Evolutionary conservation across 2,797 vertebrate species (phyloP), one percentile per base, ranked within the genome.

Genomic region (Parauchenoglanis ngamensis): DNA sequence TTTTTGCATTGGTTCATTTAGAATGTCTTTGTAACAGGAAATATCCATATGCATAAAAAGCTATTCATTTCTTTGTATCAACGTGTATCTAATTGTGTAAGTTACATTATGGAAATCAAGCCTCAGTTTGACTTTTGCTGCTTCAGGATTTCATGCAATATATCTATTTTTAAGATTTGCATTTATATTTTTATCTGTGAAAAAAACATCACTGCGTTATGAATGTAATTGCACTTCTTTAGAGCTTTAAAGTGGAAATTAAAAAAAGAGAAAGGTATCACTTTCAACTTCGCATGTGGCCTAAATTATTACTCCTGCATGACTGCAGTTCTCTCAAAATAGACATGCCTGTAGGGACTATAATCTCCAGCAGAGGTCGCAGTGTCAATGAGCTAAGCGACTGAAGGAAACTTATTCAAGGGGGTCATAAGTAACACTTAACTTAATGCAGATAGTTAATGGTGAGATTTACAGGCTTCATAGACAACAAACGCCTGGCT

Each of bases 31-130:
- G 93, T 95, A 94, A 92, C 79, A 81, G 93, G 88, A 92, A 86
- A 90, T 93, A 92, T 65, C 89, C 92, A 93, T 93, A 91, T 94
- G 93, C 94, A 94, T 95, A 95, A 95, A 95, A 88, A 76, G 76
- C 88, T 92, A 85, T 91, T 92, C 77, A 81, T 88, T 67, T 79
- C 52, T 87, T 88, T 79, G 85, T 77, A 52, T 90, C 88, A 67
- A 68, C 28, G 87, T 88, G 63, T 88, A 88, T 86, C 77, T 87
- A 70, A 75, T 56, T 78, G 70, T 85, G 65, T 75, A 67, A 78
- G 28, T 79, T 79, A 79, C 83, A 76, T 87, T 40, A 86, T 80
- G 84, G 76, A 86, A 84, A 88, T 76, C 86, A 59, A 87, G 84
- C 25, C 76, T 89, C 70, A 82, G 84, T 73, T 89, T 86, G 75